Percentiles rank a stretch among this genome's conserved stretches.
Evolutionary conservation across 2,113 vertebrate species (phyloP).

Genomic region (Calidris pugnax): DNA sequence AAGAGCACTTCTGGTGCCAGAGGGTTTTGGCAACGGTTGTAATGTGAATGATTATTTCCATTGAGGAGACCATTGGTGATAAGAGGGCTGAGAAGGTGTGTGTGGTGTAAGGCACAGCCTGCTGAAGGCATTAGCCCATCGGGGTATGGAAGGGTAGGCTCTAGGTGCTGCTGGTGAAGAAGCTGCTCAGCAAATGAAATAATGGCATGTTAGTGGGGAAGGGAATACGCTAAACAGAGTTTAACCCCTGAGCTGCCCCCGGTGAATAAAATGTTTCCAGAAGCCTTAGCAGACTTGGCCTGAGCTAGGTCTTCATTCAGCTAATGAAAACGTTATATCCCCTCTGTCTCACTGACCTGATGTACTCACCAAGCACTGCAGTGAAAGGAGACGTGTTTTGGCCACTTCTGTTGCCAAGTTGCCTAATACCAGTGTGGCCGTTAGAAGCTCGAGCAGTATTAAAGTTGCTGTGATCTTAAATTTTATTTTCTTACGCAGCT

Average conservation of each 20-base stretch:
- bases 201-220: neutral
- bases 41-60: slow-evolving; percentile 43
- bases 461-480: slow-evolving; percentile 38
- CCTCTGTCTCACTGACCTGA: neutral
- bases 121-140: neutral
- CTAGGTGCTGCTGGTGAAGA: neutral
- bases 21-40: slow-evolving; percentile 38
- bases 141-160: neutral
- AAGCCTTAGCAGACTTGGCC: neutral
- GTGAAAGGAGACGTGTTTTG: neutral
- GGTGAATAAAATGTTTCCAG: slow-evolving; percentile 12
- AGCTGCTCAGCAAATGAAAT: neutral
- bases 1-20: slow-evolving; percentile 39
- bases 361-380: neutral
- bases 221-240: neutral
- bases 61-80: slow-evolving; percentile 53
- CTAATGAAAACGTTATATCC: neutral
- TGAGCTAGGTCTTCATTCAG: neutral
- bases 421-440: neutral
- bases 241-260: neutral
- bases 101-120: neutral
- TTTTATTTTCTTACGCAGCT: slow-evolving; percentile 31
- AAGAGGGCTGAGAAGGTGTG: neutral
- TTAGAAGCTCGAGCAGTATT: neutral
- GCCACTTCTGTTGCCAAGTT: neutral